Evolutionary conservation across 2,113 vertebrate species (phyloP).

Genomic region (Dicrurus megarhynchus): DNA sequence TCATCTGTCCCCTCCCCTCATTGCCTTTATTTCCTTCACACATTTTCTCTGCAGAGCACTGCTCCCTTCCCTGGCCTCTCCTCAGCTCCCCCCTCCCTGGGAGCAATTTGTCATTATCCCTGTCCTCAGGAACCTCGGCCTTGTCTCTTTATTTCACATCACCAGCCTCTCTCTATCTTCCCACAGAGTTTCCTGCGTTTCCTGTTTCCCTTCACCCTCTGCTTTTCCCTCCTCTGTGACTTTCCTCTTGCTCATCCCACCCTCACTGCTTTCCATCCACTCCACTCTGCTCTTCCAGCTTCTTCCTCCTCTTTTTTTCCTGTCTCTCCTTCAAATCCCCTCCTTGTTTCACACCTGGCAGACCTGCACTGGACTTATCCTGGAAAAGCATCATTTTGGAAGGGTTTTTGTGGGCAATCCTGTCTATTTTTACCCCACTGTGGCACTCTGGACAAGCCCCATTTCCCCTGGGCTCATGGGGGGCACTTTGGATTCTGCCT

Average conservation of each 20-base stretch:
- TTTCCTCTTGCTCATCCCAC: neutral
- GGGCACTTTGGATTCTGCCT: neutral
- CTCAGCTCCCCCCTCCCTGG: neutral
- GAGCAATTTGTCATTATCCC: neutral
- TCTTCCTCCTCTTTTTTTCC: neutral
- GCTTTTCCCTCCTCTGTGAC: neutral
- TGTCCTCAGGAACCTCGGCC: neutral
- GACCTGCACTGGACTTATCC: neutral
- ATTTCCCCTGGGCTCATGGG: neutral
- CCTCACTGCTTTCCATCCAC: neutral
- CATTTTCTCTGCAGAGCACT: neutral
- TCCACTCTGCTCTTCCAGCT: neutral
- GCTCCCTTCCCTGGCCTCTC: neutral
- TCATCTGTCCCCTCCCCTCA: neutral
- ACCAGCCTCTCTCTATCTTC: neutral
- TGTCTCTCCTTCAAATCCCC: neutral
- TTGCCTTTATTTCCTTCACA: neutral
- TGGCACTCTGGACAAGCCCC: neutral
- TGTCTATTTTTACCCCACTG: neutral
- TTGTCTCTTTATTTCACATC: neutral
- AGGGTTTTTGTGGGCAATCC: neutral
- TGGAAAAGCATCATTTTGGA: neutral
- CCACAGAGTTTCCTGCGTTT: neutral
- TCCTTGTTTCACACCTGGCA: neutral
- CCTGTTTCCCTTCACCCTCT: neutral